Evolutionary conservation across 2,113 vertebrate species (phyloP), one percentile per base, ranked within the genome.

Genomic region (Ranitomeya variabilis): DNA sequence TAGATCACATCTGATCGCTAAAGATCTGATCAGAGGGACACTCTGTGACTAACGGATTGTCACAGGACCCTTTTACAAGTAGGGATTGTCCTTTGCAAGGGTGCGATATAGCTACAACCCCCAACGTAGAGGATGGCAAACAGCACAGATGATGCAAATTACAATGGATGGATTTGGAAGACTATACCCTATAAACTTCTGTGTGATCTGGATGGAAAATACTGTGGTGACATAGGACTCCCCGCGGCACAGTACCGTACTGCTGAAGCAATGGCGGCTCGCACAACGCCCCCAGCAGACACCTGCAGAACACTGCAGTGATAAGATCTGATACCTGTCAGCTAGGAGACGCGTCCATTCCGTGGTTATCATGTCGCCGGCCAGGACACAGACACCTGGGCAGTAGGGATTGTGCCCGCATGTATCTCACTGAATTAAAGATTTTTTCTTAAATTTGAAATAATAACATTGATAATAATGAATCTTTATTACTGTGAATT

Each of bases 381-480:
- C 11, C n/a, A 26, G 66, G 11, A 9, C 45, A 45, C 71, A 45
- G 31, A 45, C 10, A n/a, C 10, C 64, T 18, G 2, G 26, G 69
- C 69, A 73, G 12, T 73, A 18, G 7, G 37, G 71, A 31, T 11
- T 57, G 14, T 3, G 37, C 26, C 26, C 13, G 21, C 21, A 4
- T 13, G 19, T 74, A 19, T 45, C 11, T 45, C n/a, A 6, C 73
- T 21, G 45, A 52, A 52, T 76, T 37, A 76, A 51, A 76, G 51
- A 79, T 79, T 54, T 79, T 55, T 51, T 57, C 12, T 26, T 55
- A 23, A 57, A 79, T 79, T 16, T 79, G 21, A 79, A 79, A 79
- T 79, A 79, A 79, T 57, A 79, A 79, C 77, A 79, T 57, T 79
- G 77, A 55, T 79, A 26, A n/a, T 55, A 55, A 79, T 55, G 51